Base-by-base conservation (phyloP, 2,797 vertebrate species). In the Labroides dimidiatus region DNA sequence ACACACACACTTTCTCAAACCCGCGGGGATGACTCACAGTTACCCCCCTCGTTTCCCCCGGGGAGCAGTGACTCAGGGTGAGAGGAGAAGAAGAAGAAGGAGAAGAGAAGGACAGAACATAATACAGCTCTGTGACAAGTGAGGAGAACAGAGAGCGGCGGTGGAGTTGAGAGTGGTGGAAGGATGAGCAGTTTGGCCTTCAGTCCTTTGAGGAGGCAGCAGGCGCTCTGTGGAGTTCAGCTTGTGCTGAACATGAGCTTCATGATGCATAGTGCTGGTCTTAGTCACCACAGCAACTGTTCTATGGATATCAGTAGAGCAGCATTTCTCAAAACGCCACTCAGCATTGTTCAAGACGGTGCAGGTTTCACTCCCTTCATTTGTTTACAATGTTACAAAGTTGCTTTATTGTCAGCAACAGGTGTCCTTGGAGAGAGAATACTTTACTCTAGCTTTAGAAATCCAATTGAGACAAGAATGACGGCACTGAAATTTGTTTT, bases 261-360 rank as follows among this genome's bases (percentile, higher is more conserved):
- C 71, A 82, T 82, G 66, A 84, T 85, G 84, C 82, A 87, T 81
- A 80, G 64, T 72, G 75, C 52, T 30, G 11, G 48, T 77, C 84
- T 91, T 87, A 91, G 90, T 93, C 91, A 91, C 89, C 86, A 82
- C 63, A 51, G 80, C 89, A 92, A 91, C 90, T 91, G 86, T 64
- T 90, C 42, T 39, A 20, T 23, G 47, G 67, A 53, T 59, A 53
- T 76, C 70, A 69, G 58, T 45, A 19, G 63, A 42, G 66, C 53
- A 49, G 56, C 60, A n/a, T 59, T 79, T 69, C 65, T 67, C 60
- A 36, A 47, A 78, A 53, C 39, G 71, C 42, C 62, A 82, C 51
- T 77, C 75, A 64, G 71, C 47, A 23, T 72, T 69, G 56, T 80
- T 69, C 53, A 66, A 63, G 10, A 33, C 33, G 23, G 58, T 30